A percentile compares a stretch with the other conserved stretches of the same genome.
Conservation (phyloP, 35 echinoderm and acorn worm species). For the Anneissia japonica region DNA sequence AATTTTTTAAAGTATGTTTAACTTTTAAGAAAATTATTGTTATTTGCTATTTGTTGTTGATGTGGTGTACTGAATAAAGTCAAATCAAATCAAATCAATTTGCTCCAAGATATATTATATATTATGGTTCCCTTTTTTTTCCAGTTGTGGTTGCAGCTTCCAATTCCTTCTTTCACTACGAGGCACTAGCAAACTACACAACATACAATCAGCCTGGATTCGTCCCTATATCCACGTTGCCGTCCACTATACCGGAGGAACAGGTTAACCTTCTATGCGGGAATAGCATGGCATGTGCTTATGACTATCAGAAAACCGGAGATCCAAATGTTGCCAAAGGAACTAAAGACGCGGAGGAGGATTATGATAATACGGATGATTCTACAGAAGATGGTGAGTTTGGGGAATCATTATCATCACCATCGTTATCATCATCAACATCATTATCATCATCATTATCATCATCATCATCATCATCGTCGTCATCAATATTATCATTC, state of each 20-base stretch:
- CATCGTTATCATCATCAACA: too few species aligned
- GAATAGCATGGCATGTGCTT: conserved; percentile 43
- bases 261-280: conserved; percentile 40
- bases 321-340: conserved; percentile 19
- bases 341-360: conserved; percentile 35
- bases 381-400: conserved; percentile 32
- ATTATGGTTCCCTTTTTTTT: not conserved
- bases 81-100: not conserved
- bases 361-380: conserved; percentile 18
- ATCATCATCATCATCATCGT: too few species aligned
- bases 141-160: conserved; percentile 33
- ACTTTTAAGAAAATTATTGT: not conserved
- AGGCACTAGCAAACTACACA: conserved; percentile 25
- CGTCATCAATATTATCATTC: too few species aligned
- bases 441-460: too few species aligned
- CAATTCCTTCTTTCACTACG: conserved; percentile 58
- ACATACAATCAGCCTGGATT: conserved; percentile 29
- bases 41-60: not conserved
- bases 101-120: not conserved
- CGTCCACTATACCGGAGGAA: conserved; percentile 9
- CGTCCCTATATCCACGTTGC: conserved; percentile 1
- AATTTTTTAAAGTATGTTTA: not conserved
- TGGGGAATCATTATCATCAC: not conserved
- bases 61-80: not conserved
- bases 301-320: conserved; percentile 63